phyloP scores from a whole-genome alignment of 2,113 vertebrate species.

The Bubo bubo region DNA sequence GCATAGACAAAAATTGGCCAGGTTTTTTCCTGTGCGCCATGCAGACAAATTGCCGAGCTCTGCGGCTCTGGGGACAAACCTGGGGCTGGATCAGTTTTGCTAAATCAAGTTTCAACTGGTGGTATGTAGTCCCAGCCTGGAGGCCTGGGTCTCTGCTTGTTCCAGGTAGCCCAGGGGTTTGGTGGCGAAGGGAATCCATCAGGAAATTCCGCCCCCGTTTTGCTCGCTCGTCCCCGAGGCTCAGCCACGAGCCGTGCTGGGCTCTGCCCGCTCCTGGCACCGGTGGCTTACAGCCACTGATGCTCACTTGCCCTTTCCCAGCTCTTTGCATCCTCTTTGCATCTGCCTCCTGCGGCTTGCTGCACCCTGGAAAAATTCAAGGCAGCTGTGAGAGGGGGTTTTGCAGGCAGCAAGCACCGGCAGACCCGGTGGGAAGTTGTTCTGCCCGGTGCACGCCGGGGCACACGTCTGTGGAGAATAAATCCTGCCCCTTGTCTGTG shows the following conservation, averaged over 20 bases:
- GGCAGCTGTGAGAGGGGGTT: not conserved
- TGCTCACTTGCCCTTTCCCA: not conserved
- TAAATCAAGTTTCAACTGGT: not conserved
- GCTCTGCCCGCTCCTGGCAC: accelerated
- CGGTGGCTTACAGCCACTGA: not conserved
- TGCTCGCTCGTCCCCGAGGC: accelerated
- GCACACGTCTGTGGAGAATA: too few species aligned
- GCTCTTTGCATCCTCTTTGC: not conserved
- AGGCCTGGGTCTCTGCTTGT: not conserved
- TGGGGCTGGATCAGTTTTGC: not conserved
- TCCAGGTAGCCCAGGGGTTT: not conserved
- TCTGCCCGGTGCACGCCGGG: too few species aligned
- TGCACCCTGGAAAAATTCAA: not conserved
- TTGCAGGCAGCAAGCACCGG: accelerated
- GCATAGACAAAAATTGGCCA: not conserved
- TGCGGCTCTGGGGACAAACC: not conserved
- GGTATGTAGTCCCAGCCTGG: not conserved
- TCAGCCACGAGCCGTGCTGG: not conserved
- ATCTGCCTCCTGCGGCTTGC: not conserved
- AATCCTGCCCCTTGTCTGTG: not conserved
- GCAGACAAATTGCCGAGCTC: not conserved
- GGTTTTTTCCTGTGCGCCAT: not conserved
- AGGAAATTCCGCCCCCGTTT: not conserved
- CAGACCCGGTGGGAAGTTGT: not conserved
- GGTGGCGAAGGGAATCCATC: accelerated